Percentiles rank a stretch among this genome's conserved stretches.
Conservation (phyloP, 2,888 invertebrate genomes). For the Oscheius sp. region DNA sequence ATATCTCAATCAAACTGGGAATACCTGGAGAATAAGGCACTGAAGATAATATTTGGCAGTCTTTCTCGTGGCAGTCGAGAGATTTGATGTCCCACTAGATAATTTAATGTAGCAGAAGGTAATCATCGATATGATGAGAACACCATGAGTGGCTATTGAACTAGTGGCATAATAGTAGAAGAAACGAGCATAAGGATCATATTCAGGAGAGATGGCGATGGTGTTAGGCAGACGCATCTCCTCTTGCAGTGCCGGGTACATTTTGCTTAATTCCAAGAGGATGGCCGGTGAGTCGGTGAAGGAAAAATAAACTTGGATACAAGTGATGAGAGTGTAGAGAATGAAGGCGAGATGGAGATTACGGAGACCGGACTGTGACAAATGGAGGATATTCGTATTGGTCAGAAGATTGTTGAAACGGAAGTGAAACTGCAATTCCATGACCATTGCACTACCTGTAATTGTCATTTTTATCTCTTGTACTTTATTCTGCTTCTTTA, state of each 20-base stretch:
- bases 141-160: constrained; percentile 30
- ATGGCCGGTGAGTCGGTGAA: constrained; percentile 2
- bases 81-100: background rate
- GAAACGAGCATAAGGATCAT: background rate
- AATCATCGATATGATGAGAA: constrained; percentile 14
- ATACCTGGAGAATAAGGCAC: constrained; percentile 10
- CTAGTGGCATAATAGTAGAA: constrained; percentile 21
- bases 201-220: constrained; percentile 14
- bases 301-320: constrained; percentile 13
- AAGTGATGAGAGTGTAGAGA: constrained; percentile 8
- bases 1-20: background rate
- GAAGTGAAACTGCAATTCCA: constrained; percentile 28
- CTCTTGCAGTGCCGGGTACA: background rate
- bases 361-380: background rate
- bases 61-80: constrained; percentile 11
- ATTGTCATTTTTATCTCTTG: background rate
- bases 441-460: constrained; percentile 16
- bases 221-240: constrained; percentile 15
- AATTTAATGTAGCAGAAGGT: background rate
- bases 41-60: constrained; percentile 13
- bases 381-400: background rate
- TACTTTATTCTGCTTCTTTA: no score
- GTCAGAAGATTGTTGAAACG: constrained; percentile 17
- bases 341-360: background rate
- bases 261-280: background rate